Conservation (phyloP, 2,888 invertebrate genomes). For the Macrosoma leucophasiata region DNA sequence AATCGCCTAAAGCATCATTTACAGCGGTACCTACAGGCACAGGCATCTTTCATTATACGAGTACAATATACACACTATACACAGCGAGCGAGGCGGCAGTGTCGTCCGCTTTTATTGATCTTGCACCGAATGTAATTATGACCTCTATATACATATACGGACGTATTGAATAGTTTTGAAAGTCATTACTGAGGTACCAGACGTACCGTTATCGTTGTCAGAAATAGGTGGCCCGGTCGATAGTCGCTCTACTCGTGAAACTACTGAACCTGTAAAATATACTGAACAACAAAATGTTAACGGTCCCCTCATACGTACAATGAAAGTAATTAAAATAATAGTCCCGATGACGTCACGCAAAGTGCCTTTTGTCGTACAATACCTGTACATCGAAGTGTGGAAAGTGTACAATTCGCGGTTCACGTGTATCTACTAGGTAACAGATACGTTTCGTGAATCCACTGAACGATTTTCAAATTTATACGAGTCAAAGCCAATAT, state of each 20-base stretch:
- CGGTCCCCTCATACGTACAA: constrained; percentile 46
- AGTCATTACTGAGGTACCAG: constrained; percentile 40
- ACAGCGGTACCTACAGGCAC: constrained; percentile 27
- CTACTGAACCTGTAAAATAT: constrained; percentile 38
- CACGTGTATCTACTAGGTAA: constrained; percentile 36
- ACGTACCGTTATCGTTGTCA: constrained; percentile 36
- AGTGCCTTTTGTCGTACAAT: constrained; percentile 41
- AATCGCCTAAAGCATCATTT: constrained; percentile 40
- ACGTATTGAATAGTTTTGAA: constrained; percentile 44
- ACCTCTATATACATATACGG: constrained; percentile 31
- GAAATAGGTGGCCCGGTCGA: constrained; percentile 29
- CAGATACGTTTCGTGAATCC: constrained; percentile 27
- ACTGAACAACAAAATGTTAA: constrained; percentile 43
- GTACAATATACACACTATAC: too few species aligned
- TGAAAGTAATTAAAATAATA: constrained; percentile 72
- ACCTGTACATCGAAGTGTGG: constrained; percentile 2
- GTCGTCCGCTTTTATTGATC: constrained; percentile 45
- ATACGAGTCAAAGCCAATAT: constrained; percentile 43
- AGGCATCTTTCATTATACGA: constrained; percentile 35
- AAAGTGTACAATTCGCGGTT: constrained; percentile 6
- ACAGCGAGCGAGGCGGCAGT: constrained; percentile 27
- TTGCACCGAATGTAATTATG: constrained; percentile 44
- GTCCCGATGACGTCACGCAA: constrained; percentile 58
- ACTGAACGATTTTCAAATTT: constrained; percentile 34
- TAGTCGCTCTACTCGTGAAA: constrained; percentile 38